A percentile compares a stretch with the other conserved stretches of the same genome.
These are phyloP conservation scores for Ornithoptera priamus DNA, from an alignment of 2,888 invertebrate genomes.

Conservation along the genomic window DNA sequence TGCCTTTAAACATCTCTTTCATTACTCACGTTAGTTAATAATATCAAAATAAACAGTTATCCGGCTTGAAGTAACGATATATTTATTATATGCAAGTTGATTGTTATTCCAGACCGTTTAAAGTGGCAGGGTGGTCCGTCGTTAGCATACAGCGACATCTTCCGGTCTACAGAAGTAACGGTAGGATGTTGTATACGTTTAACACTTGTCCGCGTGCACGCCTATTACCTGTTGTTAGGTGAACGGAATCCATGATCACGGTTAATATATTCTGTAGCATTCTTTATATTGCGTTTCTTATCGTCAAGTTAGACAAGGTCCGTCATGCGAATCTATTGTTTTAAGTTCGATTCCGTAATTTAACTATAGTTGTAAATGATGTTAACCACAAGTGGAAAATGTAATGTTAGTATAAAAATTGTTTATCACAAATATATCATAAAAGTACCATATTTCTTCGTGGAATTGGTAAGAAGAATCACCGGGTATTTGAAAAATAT, in stretches of 20 bases:
- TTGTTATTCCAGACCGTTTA: slow-evolving; percentile 22
- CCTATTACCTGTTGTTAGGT: slow-evolving; percentile 1
- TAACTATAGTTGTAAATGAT: too few relatives aligned
- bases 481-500: too few relatives aligned
- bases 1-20: too few relatives aligned
- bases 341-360: too few relatives aligned
- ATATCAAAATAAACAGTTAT: background rate
- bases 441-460: too few relatives aligned
- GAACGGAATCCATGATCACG: background rate
- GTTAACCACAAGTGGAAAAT: too few relatives aligned
- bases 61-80: background rate
- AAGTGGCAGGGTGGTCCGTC: slow-evolving; percentile 22
- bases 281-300: too few relatives aligned
- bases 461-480: too few relatives aligned
- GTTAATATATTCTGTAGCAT: background rate
- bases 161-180: slow-evolving; percentile 23
- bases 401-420: too few relatives aligned
- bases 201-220: slow-evolving; percentile 11
- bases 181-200: slow-evolving; percentile 6
- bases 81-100: slow-evolving; percentile 7
- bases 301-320: too few relatives aligned
- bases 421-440: too few relatives aligned
- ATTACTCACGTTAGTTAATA: background rate
- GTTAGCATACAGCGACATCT: slow-evolving; percentile 28
- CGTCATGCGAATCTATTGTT: too few relatives aligned